Evolutionary conservation across 2,797 vertebrate species (phyloP).

Genomic region (Anas bahamensis): DNA sequence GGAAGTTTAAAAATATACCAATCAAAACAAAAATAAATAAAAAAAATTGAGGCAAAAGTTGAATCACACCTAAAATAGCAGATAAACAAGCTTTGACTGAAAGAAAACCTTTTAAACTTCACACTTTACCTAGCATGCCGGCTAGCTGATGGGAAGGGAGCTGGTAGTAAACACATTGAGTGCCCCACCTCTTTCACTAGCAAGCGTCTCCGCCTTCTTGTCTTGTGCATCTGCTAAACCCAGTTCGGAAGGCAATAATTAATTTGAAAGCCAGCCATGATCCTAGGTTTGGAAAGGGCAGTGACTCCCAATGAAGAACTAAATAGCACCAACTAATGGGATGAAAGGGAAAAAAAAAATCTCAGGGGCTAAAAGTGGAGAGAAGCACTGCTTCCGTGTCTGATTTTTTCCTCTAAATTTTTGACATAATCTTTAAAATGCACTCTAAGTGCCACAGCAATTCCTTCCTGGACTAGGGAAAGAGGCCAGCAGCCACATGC

Average conservation of each 20-base stretch:
- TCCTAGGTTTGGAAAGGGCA: not conserved
- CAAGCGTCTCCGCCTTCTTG: not conserved
- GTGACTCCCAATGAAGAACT: not conserved
- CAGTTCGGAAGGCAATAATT: not conserved
- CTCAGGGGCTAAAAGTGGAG: not conserved
- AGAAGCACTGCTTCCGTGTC: not conserved
- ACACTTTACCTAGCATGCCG: not conserved
- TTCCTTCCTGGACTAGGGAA: not conserved
- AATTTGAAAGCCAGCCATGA: not conserved
- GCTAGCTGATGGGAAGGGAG: not conserved
- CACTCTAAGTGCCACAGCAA: not conserved
- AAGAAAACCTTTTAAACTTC: not conserved
- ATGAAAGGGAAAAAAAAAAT: not conserved
- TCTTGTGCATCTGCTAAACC: not conserved
- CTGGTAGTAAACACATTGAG: not conserved
- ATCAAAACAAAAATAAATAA: not conserved
- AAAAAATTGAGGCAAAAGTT: not conserved
- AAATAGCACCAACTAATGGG: not conserved
- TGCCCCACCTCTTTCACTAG: not conserved
- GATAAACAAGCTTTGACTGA: not conserved
- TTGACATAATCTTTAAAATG: not conserved
- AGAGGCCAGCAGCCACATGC: not conserved
- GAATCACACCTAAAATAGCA: not conserved
- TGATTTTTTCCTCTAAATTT: not conserved
- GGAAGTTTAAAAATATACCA: not conserved